Percentiles rank a stretch among this genome's conserved stretches.
These are phyloP conservation scores for Rallus limicola DNA, from an alignment of 2,113 vertebrate species.

Conservation along the genomic window DNA sequence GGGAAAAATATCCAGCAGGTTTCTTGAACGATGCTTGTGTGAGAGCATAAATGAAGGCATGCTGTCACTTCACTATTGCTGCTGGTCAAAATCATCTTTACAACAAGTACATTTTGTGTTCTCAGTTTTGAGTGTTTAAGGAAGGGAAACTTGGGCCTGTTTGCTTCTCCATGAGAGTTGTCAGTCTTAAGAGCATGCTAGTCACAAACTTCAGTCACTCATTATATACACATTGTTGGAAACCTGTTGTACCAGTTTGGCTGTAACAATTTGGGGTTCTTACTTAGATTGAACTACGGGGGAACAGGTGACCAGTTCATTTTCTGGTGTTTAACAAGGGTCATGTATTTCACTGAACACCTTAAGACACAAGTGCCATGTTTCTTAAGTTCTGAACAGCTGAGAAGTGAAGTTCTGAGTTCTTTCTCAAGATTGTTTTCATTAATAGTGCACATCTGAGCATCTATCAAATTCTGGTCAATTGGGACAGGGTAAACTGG, in stretches of 20 bases:
- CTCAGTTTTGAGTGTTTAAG: background rate
- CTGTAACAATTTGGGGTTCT: background rate
- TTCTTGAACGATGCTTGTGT: background rate
- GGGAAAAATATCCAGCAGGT: background rate
- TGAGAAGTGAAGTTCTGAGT: background rate
- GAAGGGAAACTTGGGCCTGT: background rate
- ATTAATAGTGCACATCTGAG: background rate
- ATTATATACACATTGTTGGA: background rate
- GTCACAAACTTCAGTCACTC: background rate
- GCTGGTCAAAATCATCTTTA: background rate
- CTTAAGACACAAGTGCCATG: background rate
- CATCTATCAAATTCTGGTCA: background rate
- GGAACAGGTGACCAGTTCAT: background rate
- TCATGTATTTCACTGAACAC: background rate
- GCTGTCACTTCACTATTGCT: background rate
- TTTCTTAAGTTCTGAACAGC: background rate
- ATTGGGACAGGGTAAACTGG: background rate
- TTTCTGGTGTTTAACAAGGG: background rate
- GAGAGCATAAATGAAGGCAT: background rate
- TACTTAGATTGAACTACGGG: background rate
- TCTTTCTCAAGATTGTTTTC: background rate
- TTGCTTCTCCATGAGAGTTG: background rate
- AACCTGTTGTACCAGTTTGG: conserved; percentile 23
- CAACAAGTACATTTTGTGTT: background rate
- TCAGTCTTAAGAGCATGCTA: background rate